Evolutionary conservation across 1,140 invertebrate genomes (phyloP), one percentile per base, ranked within the genome.

Genomic region (Aphaenogaster rudis): DNA sequence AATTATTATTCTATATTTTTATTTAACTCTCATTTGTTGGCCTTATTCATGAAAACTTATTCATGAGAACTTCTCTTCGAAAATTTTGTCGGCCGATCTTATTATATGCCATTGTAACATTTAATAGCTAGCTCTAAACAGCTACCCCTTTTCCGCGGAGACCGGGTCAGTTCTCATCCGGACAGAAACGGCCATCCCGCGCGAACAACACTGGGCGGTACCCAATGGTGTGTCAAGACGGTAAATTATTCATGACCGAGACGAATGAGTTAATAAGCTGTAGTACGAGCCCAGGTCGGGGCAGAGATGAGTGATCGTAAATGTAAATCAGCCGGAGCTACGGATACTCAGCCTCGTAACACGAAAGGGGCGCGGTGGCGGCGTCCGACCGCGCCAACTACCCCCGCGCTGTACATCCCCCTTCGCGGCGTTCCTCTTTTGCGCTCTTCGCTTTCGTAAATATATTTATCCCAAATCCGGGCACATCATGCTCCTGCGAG

Each of bases 251-350:
- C 89, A 92, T 91, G 77, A 81, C 79, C 86, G 82, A 92, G 81
- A 92, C 88, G 90, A 93, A 93, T 93, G 91, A 91, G 89, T 93
- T 93, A 93, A 92, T 93, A 92, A 92, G 92, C 88, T 88, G 84
- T 80, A 91, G 84, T 79, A 72, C 59, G 78, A 88, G 86, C 74
- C 48, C 67, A 72, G 80, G 86, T 86, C 76, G 82, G 79, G 86
- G 66, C 80, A 54, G 74, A 92, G 87, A 91, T 91, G 92, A 93
- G 88, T 88, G 89, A 93, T 93, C 88, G 92, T 92, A 92, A 93
- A 93, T 93, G 92, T 93, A 92, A 93, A 93, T 93, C 86, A 92
- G 71, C 59, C 76, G 77, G 76, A 81, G 87, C 36, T 86, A 67
- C 80, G 79, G 84, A 87, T 81, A 89, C 69, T 81, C 88, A 45